Evolutionary conservation across 2,888 invertebrate species (phyloP).

Genomic region (Cyclophora albipunctata): DNA sequence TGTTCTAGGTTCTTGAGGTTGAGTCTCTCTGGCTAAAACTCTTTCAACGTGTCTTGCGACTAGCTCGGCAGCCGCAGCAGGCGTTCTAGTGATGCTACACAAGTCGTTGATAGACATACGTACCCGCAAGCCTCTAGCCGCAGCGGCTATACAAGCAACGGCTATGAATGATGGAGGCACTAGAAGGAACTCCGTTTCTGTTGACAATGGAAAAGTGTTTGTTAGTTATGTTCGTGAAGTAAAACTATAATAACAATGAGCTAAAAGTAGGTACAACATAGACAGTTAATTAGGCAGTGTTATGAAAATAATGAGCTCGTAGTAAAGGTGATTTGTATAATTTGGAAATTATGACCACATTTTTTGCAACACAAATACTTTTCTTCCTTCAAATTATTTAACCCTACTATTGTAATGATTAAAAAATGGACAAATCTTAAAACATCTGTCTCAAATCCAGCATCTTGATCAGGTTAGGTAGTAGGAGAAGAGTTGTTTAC

Average conservation of each 20-base stretch:
- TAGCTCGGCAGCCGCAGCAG: conserved; percentile 68
- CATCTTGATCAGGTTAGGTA: too few species aligned
- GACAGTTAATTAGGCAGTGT: too few species aligned
- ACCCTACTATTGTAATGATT: too few species aligned
- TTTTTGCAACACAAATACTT: too few species aligned
- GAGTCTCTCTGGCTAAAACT: conserved; percentile 74
- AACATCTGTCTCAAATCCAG: too few species aligned
- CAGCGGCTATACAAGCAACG: conserved; percentile 81
- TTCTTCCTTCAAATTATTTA: too few species aligned
- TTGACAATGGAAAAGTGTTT: conserved; percentile 33
- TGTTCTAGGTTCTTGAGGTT: conserved; percentile 59
- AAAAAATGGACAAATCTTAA: too few species aligned
- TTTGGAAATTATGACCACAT: too few species aligned
- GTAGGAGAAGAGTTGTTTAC: conserved; percentile 26
- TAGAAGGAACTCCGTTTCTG: conserved; percentile 84
- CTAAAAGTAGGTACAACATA: too few species aligned
- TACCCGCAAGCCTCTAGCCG: conserved; percentile 76
- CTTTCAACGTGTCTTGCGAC: conserved; percentile 75
- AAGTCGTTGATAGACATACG: conserved; percentile 60
- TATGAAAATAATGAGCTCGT: too few species aligned
- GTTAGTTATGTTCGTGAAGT: neutral
- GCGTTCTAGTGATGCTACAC: conserved; percentile 64
- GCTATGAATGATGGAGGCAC: conserved; percentile 83
- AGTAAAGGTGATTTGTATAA: too few species aligned
- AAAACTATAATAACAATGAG: too few species aligned